These are phyloP conservation scores for Diprion similis DNA, from an alignment of 1,140 invertebrate genomes.

Conservation along the genomic window DNA sequence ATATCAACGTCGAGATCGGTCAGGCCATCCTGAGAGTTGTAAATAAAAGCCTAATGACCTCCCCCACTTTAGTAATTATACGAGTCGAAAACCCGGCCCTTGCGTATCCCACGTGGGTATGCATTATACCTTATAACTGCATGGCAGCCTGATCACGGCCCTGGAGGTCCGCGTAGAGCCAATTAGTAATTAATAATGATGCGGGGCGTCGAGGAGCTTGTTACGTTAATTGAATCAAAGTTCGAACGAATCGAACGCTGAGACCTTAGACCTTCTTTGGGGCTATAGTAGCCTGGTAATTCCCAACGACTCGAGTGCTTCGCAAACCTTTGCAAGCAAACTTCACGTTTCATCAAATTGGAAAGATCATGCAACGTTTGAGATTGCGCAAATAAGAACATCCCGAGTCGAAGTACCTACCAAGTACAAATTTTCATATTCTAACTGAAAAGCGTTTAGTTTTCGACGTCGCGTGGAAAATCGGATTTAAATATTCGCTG, in stretches of 20 bases:
- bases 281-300: slow-evolving; percentile 15
- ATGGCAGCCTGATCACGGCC: slow-evolving; percentile 11
- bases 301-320: not conserved
- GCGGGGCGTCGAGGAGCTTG: slow-evolving; percentile 7
- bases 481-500: no score
- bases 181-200: slow-evolving; percentile 30
- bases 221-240: slow-evolving; percentile 5
- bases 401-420: no score
- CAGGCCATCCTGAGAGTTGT: slow-evolving; percentile 37
- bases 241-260: slow-evolving; percentile 1
- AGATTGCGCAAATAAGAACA: no score
- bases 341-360: no score
- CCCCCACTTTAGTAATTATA: slow-evolving; percentile 39
- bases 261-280: slow-evolving; percentile 14
- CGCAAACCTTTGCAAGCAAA: no score
- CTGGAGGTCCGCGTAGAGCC: slow-evolving; percentile 14
- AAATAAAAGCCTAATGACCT: slow-evolving; percentile 45
- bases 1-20: slow-evolving; percentile 37
- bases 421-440: no score
- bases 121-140: slow-evolving; percentile 18
- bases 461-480: no score
- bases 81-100: slow-evolving; percentile 17
- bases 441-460: no score
- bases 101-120: slow-evolving; percentile 13
- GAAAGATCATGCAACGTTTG: no score